phyloP scores from a whole-genome alignment of 2,113 vertebrate genomes.

The Oenanthe melanoleuca region DNA sequence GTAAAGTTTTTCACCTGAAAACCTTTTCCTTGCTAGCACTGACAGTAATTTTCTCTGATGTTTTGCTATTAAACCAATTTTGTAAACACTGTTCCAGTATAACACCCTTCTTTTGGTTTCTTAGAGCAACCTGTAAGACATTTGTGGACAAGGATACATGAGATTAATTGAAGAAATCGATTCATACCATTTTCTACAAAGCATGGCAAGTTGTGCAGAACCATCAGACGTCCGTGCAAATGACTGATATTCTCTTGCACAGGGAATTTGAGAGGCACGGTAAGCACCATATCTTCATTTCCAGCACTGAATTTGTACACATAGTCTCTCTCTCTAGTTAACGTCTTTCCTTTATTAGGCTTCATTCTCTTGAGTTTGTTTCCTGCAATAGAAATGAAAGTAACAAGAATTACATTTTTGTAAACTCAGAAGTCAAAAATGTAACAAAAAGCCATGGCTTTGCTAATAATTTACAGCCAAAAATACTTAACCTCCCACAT shows the following conservation, averaged over 20 bases:
- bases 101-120: not conserved
- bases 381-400: not conserved
- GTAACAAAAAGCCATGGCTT: not conserved
- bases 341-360: slow-evolving; percentile 79
- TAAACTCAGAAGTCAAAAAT: not conserved
- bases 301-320: slow-evolving; percentile 87
- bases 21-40: not conserved
- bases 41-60: not conserved
- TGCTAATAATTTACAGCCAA: not conserved
- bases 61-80: not conserved
- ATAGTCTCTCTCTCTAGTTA: slow-evolving; percentile 84
- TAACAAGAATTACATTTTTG: not conserved
- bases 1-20: not conserved
- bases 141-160: not conserved
- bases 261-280: slow-evolving; percentile 88
- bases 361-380: slow-evolving; percentile 78
- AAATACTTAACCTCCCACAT: not conserved
- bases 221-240: slow-evolving; percentile 89
- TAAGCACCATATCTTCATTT: slow-evolving; percentile 82
- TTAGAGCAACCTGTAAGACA: not conserved
- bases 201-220: slow-evolving; percentile 90
- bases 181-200: slow-evolving; percentile 89
- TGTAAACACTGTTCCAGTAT: not conserved
- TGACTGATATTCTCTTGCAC: slow-evolving; percentile 86
- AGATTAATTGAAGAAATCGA: not conserved